These are phyloP conservation scores for Gephyroberyx darwinii DNA, from an alignment of 2,797 vertebrate genomes.

Conservation along the genomic window DNA sequence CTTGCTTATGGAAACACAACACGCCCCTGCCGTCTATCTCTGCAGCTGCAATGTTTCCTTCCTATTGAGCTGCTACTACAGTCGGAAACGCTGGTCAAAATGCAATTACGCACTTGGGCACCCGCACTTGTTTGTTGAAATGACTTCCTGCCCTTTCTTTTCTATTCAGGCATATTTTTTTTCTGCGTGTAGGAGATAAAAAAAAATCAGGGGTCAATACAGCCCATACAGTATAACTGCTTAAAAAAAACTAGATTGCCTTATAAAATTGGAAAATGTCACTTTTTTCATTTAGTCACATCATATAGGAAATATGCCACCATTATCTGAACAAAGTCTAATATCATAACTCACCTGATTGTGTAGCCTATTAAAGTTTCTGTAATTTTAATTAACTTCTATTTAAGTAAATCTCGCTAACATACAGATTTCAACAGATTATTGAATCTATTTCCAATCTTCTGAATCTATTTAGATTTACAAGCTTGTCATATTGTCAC, in stretches of 20 bases:
- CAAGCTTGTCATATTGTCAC: too few relatives aligned
- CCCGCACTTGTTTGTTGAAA: conserved; percentile 47
- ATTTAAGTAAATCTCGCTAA: background rate
- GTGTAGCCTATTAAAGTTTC: too few relatives aligned
- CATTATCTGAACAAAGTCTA: background rate
- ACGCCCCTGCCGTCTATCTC: conserved; percentile 67
- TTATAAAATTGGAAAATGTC: background rate
- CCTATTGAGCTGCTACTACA: conserved; percentile 50
- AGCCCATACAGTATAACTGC: background rate
- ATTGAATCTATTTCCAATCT: background rate
- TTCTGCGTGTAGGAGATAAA: conserved; percentile 20
- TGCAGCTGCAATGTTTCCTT: conserved; percentile 68
- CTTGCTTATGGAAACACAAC: conserved; percentile 77
- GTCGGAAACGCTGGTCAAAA: conserved; percentile 58
- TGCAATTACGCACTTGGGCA: conserved; percentile 57
- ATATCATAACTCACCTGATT: too few relatives aligned
- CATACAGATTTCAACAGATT: background rate
- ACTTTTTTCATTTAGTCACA: conserved; percentile 4
- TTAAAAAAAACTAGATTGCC: too few relatives aligned
- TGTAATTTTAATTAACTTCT: background rate
- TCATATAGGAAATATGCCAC: background rate
- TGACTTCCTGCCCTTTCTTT: conserved; percentile 51
- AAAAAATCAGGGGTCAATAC: conserved; percentile 31
- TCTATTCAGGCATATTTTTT: conserved; percentile 1
- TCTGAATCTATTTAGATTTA: background rate